phyloP scores from a whole-genome alignment of 2,888 invertebrate species.

The Bellardia pandia region DNA sequence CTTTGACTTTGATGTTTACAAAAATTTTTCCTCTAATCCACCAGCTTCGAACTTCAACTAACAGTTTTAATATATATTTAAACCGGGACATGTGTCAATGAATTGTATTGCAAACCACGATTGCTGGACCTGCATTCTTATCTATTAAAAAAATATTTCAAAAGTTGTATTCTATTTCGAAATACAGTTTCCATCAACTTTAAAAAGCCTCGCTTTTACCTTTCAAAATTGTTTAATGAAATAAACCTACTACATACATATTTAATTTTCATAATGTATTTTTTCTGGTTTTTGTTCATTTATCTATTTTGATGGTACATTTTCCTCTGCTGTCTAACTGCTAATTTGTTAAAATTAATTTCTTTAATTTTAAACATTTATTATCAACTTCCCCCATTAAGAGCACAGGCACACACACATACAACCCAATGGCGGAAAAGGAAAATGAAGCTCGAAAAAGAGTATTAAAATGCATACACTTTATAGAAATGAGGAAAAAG shows the following conservation, averaged over 20 bases:
- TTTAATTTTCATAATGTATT: constrained; percentile 23
- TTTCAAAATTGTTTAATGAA: constrained; percentile 15
- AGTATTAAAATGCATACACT: constrained; percentile 41
- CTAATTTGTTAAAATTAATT: constrained; percentile 66
- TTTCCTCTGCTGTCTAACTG: constrained; percentile 21
- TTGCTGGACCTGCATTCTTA: no score
- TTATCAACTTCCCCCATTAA: constrained; percentile 55
- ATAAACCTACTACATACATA: background rate
- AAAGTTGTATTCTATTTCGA: background rate
- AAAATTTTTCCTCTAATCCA: no score
- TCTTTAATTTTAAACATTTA: constrained; percentile 60
- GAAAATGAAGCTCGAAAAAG: constrained; percentile 37
- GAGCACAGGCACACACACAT: background rate
- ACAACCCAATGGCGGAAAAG: constrained; percentile 13
- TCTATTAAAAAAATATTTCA: no score
- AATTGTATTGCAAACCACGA: no score
- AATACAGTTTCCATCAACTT: background rate
- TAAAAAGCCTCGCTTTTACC: background rate
- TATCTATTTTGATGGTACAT: background rate
- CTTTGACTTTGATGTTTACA: no score
- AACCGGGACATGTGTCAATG: no score
- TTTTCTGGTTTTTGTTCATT: background rate
- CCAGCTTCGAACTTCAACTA: no score
- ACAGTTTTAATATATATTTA: no score
- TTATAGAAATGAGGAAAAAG: constrained; percentile 21